Evolutionary conservation across 2,888 invertebrate species (phyloP).

Genomic region (Ormyrus rosae): DNA sequence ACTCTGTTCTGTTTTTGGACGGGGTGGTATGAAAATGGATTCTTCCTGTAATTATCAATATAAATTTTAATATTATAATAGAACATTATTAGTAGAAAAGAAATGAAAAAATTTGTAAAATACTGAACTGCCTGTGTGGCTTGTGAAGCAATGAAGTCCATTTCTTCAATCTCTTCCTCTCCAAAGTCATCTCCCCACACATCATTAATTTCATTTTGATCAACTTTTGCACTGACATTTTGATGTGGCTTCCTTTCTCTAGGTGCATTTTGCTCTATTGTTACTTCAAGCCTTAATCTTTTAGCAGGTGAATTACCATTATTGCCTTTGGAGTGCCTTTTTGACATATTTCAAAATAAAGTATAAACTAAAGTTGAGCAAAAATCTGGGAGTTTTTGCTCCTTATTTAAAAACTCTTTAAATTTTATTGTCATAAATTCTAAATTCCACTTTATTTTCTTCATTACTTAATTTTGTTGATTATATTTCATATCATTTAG

Average conservation of each 20-base stretch:
- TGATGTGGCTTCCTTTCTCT: conserved; percentile 20
- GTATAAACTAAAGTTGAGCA: neutral
- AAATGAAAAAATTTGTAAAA: conserved; percentile 13
- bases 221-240: neutral
- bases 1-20: neutral
- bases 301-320: conserved; percentile 50
- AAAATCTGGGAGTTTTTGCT: conserved; percentile 24
- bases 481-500: conserved; percentile 31
- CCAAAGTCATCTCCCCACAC: conserved; percentile 71
- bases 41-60: conserved; percentile 48
- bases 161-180: conserved; percentile 68
- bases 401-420: neutral
- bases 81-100: neutral
- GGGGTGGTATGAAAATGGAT: conserved; percentile 19
- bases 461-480: conserved; percentile 43
- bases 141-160: conserved; percentile 71
- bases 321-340: conserved; percentile 47
- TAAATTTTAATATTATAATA: neutral
- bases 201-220: conserved; percentile 60
- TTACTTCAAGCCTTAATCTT: conserved; percentile 41
- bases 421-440: conserved; percentile 22
- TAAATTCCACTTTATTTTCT: conserved; percentile 16
- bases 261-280: neutral
- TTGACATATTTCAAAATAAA: conserved; percentile 50
- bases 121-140: conserved; percentile 60